These are phyloP conservation scores for Paralvinella palmiformis DNA, from an alignment of 1,140 invertebrate species.

Conservation along the genomic window DNA sequence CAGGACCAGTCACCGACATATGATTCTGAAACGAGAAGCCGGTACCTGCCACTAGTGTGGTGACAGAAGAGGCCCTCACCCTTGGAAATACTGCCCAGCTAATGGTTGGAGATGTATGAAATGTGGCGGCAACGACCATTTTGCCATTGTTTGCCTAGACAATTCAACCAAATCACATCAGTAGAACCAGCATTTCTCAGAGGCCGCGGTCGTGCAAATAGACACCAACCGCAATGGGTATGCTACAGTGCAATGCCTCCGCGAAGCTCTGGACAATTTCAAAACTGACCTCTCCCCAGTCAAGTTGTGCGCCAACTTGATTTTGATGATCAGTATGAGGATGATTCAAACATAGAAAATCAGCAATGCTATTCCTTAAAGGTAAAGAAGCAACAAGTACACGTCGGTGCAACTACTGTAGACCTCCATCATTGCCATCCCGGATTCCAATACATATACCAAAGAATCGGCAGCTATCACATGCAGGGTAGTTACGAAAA, in stretches of 20 bases:
- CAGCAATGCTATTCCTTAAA: background rate
- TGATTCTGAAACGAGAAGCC: slow-evolving; percentile 1
- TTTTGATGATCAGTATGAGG: background rate
- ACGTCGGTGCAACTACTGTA: background rate
- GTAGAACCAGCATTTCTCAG: background rate
- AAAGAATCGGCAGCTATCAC: too few relatives aligned
- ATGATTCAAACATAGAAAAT: background rate
- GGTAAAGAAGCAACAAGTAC: background rate
- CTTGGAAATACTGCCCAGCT: slow-evolving; percentile 1
- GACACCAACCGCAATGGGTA: background rate
- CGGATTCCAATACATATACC: too few relatives aligned
- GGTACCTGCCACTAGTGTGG: background rate
- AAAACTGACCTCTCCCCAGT: too few relatives aligned
- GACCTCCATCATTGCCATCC: too few relatives aligned
- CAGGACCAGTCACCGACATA: background rate
- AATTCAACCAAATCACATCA: background rate
- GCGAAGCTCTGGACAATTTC: too few relatives aligned
- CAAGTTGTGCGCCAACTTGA: background rate
- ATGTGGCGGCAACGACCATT: background rate
- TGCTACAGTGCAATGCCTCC: background rate
- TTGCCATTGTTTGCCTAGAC: background rate
- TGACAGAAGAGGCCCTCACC: background rate
- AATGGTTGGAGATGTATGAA: background rate
- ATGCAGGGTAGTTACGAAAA: too few relatives aligned
- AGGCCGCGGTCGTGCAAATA: background rate